Base-by-base conservation (phyloP, 2,888 invertebrate species). In the Atherix ibis region DNA sequence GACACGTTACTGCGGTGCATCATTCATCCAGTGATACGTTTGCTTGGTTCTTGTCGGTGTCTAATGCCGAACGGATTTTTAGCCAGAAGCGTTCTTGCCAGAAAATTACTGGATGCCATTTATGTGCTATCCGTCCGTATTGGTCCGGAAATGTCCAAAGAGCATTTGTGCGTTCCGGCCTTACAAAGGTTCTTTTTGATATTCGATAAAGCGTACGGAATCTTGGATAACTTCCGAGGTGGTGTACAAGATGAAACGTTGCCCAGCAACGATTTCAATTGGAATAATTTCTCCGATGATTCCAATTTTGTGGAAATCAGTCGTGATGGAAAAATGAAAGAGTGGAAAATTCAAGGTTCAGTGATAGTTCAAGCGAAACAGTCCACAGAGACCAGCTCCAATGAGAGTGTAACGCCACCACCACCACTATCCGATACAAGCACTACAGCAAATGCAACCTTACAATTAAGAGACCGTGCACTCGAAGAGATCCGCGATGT, bases 1-100 rank as follows among this genome's bases (percentile, higher is more conserved):
- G 92, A 94, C 50, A 76, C 76, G 1, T 73, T 95, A 38, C 67
- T 94, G 14, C 78, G 79, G 49, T 73, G 76, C 15, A 82, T 94
- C 30, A 58, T 97, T 2, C 73, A 83, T 51, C 92, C 92, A 10
- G 72, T 80, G 0, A 70, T 92, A 2, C 71, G 81, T 2, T 64
- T 94, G 24, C 64, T 89, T 3, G 80, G 85, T 3, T 84, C 91
- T 0, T 72, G 76, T 1, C 73, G 78, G 38, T 70, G 80, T 42
- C 63, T 73, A 8, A 94, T 91, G 63, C 89, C 92, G 0, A 79
- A 76, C 48, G 89, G 91, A 1, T 67, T 70, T 31, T 54, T 66
- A 17, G 83, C 84, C 1, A 71, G 92, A 2, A 67, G 71, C 31
- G 72, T 84, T 5, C 62, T 92, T 26, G 74, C 83, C 0, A 71